phyloP scores from a whole-genome alignment of 2,888 invertebrate genomes.

The Synanthedon myopaeformis region DNA sequence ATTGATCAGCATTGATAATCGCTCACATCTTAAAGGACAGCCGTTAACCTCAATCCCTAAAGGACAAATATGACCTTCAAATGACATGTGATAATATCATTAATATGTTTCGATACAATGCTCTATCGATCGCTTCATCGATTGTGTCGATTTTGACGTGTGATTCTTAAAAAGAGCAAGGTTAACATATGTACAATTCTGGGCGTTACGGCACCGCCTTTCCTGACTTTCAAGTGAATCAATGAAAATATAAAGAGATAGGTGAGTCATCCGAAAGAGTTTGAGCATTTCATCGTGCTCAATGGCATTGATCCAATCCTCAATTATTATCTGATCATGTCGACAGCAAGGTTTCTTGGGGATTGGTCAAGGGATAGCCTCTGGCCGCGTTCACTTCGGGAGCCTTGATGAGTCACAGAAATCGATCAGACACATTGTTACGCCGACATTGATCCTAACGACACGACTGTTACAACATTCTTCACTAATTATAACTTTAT shows the following conservation, averaged over 20 bases:
- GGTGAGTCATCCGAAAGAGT: constrained; percentile 4
- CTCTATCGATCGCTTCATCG: constrained; percentile 17
- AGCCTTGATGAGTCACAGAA: constrained; percentile 46
- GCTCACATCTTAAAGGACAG: constrained; percentile 27
- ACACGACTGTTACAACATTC: constrained; percentile 34
- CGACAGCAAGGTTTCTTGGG: constrained; percentile 58
- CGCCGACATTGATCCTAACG: constrained; percentile 47
- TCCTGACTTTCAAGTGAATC: background rate
- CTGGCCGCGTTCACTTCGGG: constrained; percentile 42
- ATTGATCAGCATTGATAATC: constrained; percentile 26
- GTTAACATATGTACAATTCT: constrained; percentile 3
- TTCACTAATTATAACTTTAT: constrained; percentile 46
- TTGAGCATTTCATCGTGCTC: constrained; percentile 12
- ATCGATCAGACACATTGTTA: constrained; percentile 35
- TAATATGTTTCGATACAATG: constrained; percentile 26
- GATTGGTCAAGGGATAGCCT: constrained; percentile 58
- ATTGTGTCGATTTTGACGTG: constrained; percentile 29
- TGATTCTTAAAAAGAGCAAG: constrained; percentile 19
- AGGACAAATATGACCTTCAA: constrained; percentile 47
- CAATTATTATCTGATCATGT: constrained; percentile 36
- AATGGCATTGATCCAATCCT: constrained; percentile 22
- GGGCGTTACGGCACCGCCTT: background rate
- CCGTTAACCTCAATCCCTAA: constrained; percentile 53
- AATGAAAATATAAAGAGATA: background rate
- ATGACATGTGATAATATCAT: constrained; percentile 36